phyloP scores from a whole-genome alignment of 2,888 invertebrate species.

The Gymnoscelis rufifasciata region DNA sequence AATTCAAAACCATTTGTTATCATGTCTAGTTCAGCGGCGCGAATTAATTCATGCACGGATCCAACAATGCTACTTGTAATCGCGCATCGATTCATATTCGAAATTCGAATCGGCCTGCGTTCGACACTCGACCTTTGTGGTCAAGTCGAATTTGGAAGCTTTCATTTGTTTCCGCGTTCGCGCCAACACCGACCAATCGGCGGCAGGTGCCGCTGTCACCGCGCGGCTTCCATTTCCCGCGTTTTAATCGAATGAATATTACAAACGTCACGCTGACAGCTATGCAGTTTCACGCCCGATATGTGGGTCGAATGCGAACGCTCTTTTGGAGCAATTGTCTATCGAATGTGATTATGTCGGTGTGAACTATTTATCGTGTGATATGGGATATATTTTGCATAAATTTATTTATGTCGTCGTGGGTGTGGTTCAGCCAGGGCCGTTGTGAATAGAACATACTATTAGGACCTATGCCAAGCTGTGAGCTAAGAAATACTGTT shows the following conservation, averaged over 20 bases:
- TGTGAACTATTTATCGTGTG: neutral
- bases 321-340: constrained; percentile 58
- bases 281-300: constrained; percentile 57
- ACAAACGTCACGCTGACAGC: constrained; percentile 69
- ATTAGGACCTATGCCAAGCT: too few relatives aligned
- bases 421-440: too few relatives aligned
- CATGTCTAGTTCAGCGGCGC: constrained; percentile 6
- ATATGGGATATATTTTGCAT: too few relatives aligned
- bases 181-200: constrained; percentile 40
- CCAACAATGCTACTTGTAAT: constrained; percentile 26
- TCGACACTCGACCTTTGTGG: constrained; percentile 49
- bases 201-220: constrained; percentile 67
- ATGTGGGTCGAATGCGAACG: constrained; percentile 52
- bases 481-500: too few relatives aligned
- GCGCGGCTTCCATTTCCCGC: constrained; percentile 67
- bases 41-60: constrained; percentile 22
- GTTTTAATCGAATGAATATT: constrained; percentile 75
- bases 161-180: constrained; percentile 56
- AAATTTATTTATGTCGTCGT: too few relatives aligned
- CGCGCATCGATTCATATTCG: constrained; percentile 54
- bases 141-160: constrained; percentile 40
- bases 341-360: constrained; percentile 31
- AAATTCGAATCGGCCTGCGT: constrained; percentile 32
- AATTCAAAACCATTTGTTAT: constrained; percentile 4
- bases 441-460: too few relatives aligned